Base-by-base conservation (phyloP, 2,113 vertebrate species). In the Semnornis frantzii region DNA sequence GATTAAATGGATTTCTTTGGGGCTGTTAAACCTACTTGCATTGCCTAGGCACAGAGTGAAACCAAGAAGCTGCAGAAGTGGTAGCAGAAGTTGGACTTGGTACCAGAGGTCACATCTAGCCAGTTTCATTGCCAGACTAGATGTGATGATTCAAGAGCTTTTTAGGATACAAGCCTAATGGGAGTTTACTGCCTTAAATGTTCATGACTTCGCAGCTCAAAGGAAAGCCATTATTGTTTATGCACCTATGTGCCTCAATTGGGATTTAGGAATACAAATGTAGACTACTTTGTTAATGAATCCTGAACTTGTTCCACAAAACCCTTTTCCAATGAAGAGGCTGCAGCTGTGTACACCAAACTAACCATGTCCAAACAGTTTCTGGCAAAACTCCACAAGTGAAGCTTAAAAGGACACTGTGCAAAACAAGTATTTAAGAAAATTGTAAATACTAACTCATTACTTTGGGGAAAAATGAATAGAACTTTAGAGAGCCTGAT, bases 281-380 rank as follows among this genome's bases (percentile, higher is more conserved):
- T 9, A 74, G 2, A 12, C 6, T 28, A 57, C 42, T 87, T 89
- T 82, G 63, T 10, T 55, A 85, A 62, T 25, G 83, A 31, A 62
- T 50, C 48, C 65, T 71, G 37, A 66, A 37, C 28, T 46, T 33
- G n/a, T 80, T 70, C 82, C 79, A 74, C 60, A 87, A 87, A 89
- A 85, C 58, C 37, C 58, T 93, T 81, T 72, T 89, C 70, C 71
- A 25, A 28, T n/a, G 62, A 81, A 81, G 58, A 25, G 54, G 25
- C 10, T 71, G 85, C 95, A 96, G 90, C 90, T 94, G 90, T 66
- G 92, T 90, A 94, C 85, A 96, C 66, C 88, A 42, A 92, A 71
- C 57, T 73, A 65, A 73, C 65, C 25, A 2, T 9, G 42, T 37
- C 64, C 33, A 44, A 91, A 71, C 68, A 42, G 62, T 48, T 70